Conservation (phyloP, 2,888 invertebrate species). For the Zygogramma bicolorata region DNA sequence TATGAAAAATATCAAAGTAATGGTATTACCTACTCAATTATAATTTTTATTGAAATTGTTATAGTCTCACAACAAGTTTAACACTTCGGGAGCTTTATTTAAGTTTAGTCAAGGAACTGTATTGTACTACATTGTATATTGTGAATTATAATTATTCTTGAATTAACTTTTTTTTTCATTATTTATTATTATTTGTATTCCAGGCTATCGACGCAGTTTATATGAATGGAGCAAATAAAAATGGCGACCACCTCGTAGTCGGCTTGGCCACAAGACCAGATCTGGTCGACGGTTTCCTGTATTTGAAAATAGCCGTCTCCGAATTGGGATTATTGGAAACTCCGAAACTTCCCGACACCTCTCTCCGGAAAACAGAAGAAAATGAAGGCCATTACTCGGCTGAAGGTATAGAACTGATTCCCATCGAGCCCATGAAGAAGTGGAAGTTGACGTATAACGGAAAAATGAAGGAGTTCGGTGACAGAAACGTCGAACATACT, state of each 20-base stretch:
- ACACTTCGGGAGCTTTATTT: no score
- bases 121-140: no score
- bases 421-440: constrained; percentile 76
- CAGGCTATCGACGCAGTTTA: constrained; percentile 79
- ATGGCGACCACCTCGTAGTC: constrained; percentile 73
- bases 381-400: constrained; percentile 70
- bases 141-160: no score
- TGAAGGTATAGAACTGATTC: constrained; percentile 73
- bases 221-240: constrained; percentile 73
- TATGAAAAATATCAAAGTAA: no score
- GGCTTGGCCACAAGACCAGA: constrained; percentile 73
- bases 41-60: no score
- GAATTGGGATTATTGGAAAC: constrained; percentile 73
- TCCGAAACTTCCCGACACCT: constrained; percentile 73
- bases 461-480: constrained; percentile 71
- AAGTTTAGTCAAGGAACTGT: no score
- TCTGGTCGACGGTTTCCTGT: constrained; percentile 74
- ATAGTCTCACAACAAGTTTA: no score
- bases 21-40: no score
- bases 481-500: constrained; percentile 59
- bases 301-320: constrained; percentile 69
- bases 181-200: no score
- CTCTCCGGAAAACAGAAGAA: constrained; percentile 67
- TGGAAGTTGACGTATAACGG: constrained; percentile 78
- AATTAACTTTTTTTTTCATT: no score